Base-by-base conservation (phyloP, 2,797 vertebrate species). In the Pseudochaenichthys georgianus region DNA sequence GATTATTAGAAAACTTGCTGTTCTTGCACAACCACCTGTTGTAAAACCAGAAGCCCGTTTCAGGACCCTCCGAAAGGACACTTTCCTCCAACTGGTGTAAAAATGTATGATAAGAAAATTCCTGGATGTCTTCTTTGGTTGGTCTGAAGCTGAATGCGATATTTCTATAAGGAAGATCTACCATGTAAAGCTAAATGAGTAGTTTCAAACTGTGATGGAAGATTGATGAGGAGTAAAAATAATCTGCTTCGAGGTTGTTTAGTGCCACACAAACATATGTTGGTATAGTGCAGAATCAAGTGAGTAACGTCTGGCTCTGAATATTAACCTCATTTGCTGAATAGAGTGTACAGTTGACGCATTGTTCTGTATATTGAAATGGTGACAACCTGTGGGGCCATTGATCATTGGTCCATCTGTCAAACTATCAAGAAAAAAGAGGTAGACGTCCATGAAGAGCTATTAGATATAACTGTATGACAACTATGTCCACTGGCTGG, bases 31-130 rank as follows among this genome's bases (percentile, higher is more conserved):
- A 59, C 58, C 64, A 53, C 61, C 75, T 76, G 78, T 58, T 28
- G 38, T 66, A 66, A 80, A 75, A 60, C 75, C 81, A 70, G 73
- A 78, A 85, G 67, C 75, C 66, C 63, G 67, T 64, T 86, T 61
- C 79, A 81, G 81, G 80, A 84, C 76, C 75, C 79, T 75, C 23
- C 13, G 23, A 53, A 45, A 0, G 45, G 68, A 84, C 85, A 67
- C 70, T 13, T 78, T 64, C 65, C 72, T 52, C 51, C 59, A 10
- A 19, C 59, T 64, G 64, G 59, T 38, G 55, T n/a, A 3, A 41
- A 5, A 23, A 64, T 8, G 28, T 17, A 7, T 5, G 28, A 62
- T n/a, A 38, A 52, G 38, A 54, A 31, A 17, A 21, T 4, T 4
- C n/a, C 11, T 1, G 55, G 62, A 60, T 9, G 38, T 60, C 28